These are phyloP conservation scores for Apodemus speciosus DNA, from an alignment of 2,113 vertebrate species.

Conservation along the genomic window DNA sequence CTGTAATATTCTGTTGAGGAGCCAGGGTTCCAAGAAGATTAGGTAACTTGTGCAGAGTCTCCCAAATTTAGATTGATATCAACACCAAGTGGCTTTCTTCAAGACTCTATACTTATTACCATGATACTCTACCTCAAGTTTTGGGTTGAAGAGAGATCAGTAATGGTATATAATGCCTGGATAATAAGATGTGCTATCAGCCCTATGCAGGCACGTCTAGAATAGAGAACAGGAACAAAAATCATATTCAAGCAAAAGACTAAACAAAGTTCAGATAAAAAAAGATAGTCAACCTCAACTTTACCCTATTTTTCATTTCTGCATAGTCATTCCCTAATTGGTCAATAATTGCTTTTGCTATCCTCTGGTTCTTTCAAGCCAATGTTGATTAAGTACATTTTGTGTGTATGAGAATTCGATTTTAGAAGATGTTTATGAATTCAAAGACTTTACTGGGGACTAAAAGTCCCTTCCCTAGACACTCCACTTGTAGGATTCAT, in stretches of 20 bases:
- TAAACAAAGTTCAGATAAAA: constrained; percentile 4
- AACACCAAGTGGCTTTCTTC: neutral
- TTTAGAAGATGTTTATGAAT: constrained; percentile 76
- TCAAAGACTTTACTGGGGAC: constrained; percentile 63
- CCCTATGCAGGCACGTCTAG: neutral
- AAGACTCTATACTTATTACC: neutral
- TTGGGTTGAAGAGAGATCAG: neutral
- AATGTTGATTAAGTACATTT: constrained; percentile 57
- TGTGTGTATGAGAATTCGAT: constrained; percentile 46
- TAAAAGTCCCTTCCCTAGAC: constrained; percentile 63
- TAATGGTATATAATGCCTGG: neutral
- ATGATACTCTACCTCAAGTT: neutral
- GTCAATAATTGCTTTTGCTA: constrained; percentile 53
- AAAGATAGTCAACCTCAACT: neutral
- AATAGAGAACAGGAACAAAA: neutral
- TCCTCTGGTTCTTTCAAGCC: constrained; percentile 52
- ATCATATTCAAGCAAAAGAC: constrained; percentile 23
- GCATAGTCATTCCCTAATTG: neutral
- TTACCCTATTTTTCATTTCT: neutral
- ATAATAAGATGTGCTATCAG: neutral
- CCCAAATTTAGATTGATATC: neutral
- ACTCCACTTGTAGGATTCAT: constrained; percentile 62
- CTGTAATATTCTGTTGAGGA: neutral
- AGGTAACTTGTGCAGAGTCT: neutral
- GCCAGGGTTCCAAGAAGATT: neutral